Conservation (phyloP, 2,888 invertebrate genomes). For the Hyalella azteca region DNA sequence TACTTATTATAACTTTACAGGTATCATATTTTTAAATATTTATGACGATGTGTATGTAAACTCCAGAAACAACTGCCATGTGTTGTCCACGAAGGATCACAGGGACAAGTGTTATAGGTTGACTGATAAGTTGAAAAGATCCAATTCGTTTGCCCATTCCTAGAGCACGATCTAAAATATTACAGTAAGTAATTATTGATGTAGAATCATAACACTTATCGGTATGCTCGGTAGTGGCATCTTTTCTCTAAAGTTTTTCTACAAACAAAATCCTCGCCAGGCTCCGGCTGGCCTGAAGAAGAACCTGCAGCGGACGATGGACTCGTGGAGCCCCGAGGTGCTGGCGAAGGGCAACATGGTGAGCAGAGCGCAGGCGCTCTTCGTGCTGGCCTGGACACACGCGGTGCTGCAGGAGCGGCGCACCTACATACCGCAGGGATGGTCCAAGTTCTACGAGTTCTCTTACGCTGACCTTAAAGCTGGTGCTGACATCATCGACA, state of each 20-base stretch:
- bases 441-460: slow-evolving; percentile 90
- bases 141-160: too few species aligned
- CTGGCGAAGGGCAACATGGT: slow-evolving; percentile 60
- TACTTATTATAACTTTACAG: too few species aligned
- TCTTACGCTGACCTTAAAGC: slow-evolving; percentile 80
- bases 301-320: slow-evolving; percentile 77
- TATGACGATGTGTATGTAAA: too few species aligned
- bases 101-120: too few species aligned
- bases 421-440: slow-evolving; percentile 89
- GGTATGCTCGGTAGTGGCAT: too few species aligned
- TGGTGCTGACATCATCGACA: slow-evolving; percentile 72
- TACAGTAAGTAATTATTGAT: too few species aligned
- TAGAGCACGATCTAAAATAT: too few species aligned
- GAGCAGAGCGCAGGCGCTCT: slow-evolving; percentile 66
- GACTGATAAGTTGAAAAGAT: too few species aligned
- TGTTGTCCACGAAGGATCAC: too few species aligned
- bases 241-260: too few species aligned
- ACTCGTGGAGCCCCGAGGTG: slow-evolving; percentile 71
- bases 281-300: slow-evolving; percentile 85
- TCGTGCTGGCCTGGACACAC: slow-evolving; percentile 85
- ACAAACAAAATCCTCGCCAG: slow-evolving; percentile 39
- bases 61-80: too few species aligned
- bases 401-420: slow-evolving; percentile 87
- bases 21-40: too few species aligned
- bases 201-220: background rate